Evolutionary conservation across 1,140 invertebrate species (phyloP), one percentile per base, ranked within the genome.

Genomic region (Eulimnadia texana): DNA sequence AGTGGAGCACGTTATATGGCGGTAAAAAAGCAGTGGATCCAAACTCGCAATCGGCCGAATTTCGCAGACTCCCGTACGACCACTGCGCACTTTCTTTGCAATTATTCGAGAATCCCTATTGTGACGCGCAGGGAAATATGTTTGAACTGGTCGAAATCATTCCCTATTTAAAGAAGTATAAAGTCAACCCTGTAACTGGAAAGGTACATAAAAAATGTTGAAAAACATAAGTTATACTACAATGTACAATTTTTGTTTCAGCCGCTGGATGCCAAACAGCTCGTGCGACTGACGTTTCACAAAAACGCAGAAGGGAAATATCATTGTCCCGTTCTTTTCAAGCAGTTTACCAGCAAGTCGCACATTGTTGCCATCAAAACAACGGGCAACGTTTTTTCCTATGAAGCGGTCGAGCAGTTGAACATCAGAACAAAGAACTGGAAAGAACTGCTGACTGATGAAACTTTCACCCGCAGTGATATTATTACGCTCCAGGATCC

Each of bases 401-500:
- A 86, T 76, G 95, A 99, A 72, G 95, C 96, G 49, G 82, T 99
- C 55, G 93, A 99, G 71, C 88, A 97, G 67, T 78, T 99, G 1
- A 99, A 99, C 72, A 84, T 99, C 50, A 99, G 98, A 75, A 80
- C 85, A 19, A 88, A 86, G 66, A 93, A 93, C 72, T 93, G 88
- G 81, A 94, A 88, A 72, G 97, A 99, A 77, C 80, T 99, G 22
- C 74, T 99, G 11, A 88, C 81, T 67, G 94, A 99, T 75, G 81
- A 86, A 67, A 82, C 90, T 11, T 99, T 98, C 72, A 76, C 79
- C n/a, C 80, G 90, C 65, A 85, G 82, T 70, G 95, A 99, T 73
- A 82, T 99, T 9, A 95, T 99, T 56, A 88, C 84, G 1, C 82
- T 99, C 69, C 96, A 95, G 72, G 88, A 98, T 76, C 94, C 96